phyloP scores from a whole-genome alignment of 1,140 invertebrate species.

The Nasonia longicornis region DNA sequence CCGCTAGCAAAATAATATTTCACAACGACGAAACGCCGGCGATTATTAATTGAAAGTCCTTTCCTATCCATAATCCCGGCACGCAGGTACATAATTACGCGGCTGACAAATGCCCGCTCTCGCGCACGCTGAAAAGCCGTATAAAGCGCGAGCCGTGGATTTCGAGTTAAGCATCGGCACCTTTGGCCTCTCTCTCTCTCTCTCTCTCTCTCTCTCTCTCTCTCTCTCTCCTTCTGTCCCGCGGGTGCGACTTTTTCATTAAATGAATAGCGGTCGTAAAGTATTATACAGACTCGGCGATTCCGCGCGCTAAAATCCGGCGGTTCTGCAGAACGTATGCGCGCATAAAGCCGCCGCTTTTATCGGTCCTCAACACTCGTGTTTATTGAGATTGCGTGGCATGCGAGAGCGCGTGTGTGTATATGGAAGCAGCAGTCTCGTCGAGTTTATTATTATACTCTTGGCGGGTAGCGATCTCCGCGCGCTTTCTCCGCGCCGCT shows the following conservation, averaged over 20 bases:
- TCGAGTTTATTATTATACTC: slow-evolving; percentile 33
- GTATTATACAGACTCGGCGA: not conserved
- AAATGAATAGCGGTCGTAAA: slow-evolving; percentile 39
- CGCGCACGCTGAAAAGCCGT: not conserved
- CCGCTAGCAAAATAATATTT: slow-evolving; percentile 11
- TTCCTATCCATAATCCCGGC: slow-evolving; percentile 13
- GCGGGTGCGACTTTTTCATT: slow-evolving; percentile 32
- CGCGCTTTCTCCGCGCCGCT: slow-evolving; percentile 29
- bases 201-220: slow-evolving; percentile 5
- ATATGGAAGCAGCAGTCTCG: slow-evolving; percentile 15
- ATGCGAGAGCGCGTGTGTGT: not conserved
- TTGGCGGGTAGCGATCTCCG: not conserved
- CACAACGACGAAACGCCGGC: not conserved
- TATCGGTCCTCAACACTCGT: slow-evolving; percentile 43
- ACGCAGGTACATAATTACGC: slow-evolving; percentile 8
- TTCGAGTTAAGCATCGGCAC: slow-evolving; percentile 22
- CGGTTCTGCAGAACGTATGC: slow-evolving; percentile 13
- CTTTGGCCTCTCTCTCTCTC: slow-evolving; percentile 10
- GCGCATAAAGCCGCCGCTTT: slow-evolving; percentile 31
- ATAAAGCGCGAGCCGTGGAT: not conserved
- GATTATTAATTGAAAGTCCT: slow-evolving; percentile 40
- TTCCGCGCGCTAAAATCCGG: slow-evolving; percentile 29
- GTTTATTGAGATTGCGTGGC: slow-evolving; percentile 45
- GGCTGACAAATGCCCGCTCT: not conserved
- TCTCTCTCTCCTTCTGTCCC: slow-evolving; percentile 1